Conservation (phyloP, 2,797 vertebrate species). For the Cheracebus regulus region DNA sequence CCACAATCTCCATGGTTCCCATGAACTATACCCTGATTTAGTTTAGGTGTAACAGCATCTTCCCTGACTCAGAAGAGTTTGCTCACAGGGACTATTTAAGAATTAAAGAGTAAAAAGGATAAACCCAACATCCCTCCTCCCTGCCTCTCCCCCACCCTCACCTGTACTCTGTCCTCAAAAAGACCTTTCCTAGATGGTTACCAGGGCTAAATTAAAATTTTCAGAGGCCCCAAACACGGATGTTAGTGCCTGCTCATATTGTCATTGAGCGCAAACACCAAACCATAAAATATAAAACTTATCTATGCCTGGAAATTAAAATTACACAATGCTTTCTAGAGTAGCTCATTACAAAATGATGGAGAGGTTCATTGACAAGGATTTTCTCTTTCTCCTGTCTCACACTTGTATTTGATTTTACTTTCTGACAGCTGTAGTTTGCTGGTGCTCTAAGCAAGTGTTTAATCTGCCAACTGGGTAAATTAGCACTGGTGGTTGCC, state of each 20-base stretch:
- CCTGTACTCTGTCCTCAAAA: neutral
- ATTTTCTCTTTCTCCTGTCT: neutral
- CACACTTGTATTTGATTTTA: constrained; percentile 15
- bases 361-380: neutral
- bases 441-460: neutral
- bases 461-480: neutral
- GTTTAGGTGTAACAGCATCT: neutral
- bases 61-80: neutral
- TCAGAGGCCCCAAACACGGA: neutral
- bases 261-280: neutral
- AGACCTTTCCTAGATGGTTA: neutral
- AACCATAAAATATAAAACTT: neutral
- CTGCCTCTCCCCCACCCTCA: neutral
- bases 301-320: neutral
- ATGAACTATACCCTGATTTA: neutral
- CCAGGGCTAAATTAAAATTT: neutral
- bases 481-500: neutral
- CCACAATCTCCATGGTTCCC: neutral
- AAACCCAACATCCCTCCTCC: neutral
- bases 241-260: neutral
- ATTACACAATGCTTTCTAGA: neutral
- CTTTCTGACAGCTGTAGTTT: neutral
- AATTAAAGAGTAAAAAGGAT: neutral
- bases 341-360: neutral
- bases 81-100: neutral